Evolutionary conservation across 2,113 vertebrate genomes (phyloP).

Genomic region (Thymallus thymallus): DNA sequence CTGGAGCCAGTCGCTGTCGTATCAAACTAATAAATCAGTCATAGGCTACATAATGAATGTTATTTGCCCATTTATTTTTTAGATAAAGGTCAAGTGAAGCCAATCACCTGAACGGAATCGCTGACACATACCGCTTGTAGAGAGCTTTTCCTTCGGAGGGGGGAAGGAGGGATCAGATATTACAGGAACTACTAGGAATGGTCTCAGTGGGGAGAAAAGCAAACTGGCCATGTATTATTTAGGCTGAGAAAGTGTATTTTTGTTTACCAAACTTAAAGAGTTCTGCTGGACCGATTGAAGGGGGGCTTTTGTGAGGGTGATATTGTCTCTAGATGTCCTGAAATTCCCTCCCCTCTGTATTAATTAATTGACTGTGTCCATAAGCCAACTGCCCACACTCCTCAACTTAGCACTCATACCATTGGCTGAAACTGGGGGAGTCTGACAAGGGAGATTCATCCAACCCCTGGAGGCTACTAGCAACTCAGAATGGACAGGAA

Average conservation of each 20-base stretch:
- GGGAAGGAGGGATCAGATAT: neutral
- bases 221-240: constrained; percentile 34
- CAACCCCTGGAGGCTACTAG: constrained; percentile 2
- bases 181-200: constrained; percentile 16
- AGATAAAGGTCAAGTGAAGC: constrained; percentile 38
- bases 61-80: too few species aligned
- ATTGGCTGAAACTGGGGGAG: neutral
- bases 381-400: constrained; percentile 7
- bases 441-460: constrained; percentile 1
- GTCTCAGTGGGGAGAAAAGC: constrained; percentile 10
- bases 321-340: neutral
- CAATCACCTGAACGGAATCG: constrained; percentile 46
- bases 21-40: too few species aligned
- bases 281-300: neutral
- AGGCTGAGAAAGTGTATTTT: neutral
- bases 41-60: too few species aligned
- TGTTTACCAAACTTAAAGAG: constrained; percentile 12
- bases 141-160: constrained; percentile 5
- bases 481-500: neutral
- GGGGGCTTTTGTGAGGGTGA: neutral
- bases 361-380: neutral
- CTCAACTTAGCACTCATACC: neutral
- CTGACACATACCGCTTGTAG: constrained; percentile 46
- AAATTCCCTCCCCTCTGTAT: neutral
- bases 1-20: too few species aligned